Evolutionary conservation across 2,113 vertebrate genomes (phyloP).

Genomic region (Condylura cristata): DNA sequence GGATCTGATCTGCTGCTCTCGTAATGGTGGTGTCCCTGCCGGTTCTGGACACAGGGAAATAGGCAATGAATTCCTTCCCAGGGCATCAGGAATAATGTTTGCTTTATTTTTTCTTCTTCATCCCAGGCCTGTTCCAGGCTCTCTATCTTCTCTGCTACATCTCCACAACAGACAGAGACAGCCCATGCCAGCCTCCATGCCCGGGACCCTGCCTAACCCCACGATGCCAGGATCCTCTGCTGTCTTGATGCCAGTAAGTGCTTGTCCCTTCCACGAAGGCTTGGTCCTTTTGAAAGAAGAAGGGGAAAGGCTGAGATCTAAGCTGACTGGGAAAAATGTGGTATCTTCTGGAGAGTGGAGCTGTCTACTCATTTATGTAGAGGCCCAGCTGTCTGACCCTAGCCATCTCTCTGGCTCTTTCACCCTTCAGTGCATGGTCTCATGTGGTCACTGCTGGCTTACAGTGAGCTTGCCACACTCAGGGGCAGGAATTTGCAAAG

Average conservation of each 20-base stretch:
- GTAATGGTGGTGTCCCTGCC: not conserved
- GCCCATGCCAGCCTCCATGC: conserved; percentile 99
- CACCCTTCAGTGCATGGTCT: not conserved
- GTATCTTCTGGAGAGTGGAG: not conserved
- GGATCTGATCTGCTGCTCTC: conserved; percentile 48
- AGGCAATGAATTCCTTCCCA: not conserved
- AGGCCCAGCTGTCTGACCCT: fast-evolving
- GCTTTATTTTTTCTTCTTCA: conserved; percentile 56
- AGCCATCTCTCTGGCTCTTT: not conserved
- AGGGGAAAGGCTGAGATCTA: not conserved
- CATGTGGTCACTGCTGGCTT: not conserved
- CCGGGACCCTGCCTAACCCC: conserved; percentile 97
- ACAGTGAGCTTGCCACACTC: not conserved
- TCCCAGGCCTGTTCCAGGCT: conserved; percentile 97
- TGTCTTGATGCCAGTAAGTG: conserved; percentile 98
- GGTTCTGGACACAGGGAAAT: not conserved
- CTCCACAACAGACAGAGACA: conserved; percentile 99
- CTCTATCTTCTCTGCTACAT: conserved; percentile 97
- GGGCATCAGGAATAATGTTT: conserved; percentile 55
- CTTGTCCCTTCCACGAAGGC: not conserved
- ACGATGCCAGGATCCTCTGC: conserved; percentile 99
- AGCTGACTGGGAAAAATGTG: not conserved
- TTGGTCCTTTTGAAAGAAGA: not conserved
- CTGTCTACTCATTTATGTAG: not conserved
- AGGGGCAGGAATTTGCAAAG: not conserved